Evolutionary conservation across 1,140 invertebrate species (phyloP).

Genomic region (Trichogramma pretiosum): DNA sequence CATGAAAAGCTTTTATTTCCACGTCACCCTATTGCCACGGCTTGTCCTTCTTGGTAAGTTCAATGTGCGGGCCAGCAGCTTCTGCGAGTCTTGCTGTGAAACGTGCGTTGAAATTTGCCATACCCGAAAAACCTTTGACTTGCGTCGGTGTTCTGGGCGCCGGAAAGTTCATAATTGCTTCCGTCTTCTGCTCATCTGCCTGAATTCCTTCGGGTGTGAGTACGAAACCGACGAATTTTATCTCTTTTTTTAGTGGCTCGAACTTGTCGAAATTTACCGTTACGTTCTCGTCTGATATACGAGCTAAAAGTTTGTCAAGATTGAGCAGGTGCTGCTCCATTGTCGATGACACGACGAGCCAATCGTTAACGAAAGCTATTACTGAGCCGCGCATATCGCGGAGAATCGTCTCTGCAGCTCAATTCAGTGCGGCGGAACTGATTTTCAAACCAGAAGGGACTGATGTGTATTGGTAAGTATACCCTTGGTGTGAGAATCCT

Average conservation of each 20-base stretch:
- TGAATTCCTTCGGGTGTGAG: slow-evolving; percentile 11
- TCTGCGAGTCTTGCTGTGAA: too few relatives aligned
- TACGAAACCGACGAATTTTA: slow-evolving; percentile 20
- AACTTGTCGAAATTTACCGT: slow-evolving; percentile 21
- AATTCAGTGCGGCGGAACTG: too few relatives aligned
- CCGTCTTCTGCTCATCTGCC: slow-evolving; percentile 5
- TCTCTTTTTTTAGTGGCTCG: slow-evolving; percentile 4
- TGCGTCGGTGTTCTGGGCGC: slow-evolving; percentile 14
- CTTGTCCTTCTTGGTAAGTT: too few relatives aligned
- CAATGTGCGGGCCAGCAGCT: too few relatives aligned
- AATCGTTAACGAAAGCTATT: slow-evolving; percentile 17
- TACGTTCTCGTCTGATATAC: slow-evolving; percentile 16
- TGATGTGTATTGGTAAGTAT: slow-evolving; percentile 18
- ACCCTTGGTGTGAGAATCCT: slow-evolving; percentile 23
- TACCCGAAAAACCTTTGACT: too few relatives aligned
- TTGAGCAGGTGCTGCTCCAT: slow-evolving; percentile 8
- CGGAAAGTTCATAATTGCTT: slow-evolving; percentile 15
- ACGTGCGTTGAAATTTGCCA: too few relatives aligned
- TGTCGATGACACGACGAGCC: slow-evolving; percentile 12
- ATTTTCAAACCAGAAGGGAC: slow-evolving; percentile 31
- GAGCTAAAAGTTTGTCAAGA: slow-evolving; percentile 9
- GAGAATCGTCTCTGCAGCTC: too few relatives aligned
- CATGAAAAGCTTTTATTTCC: too few relatives aligned
- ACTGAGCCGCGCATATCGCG: neutral
- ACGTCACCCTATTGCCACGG: too few relatives aligned